Percentiles rank a stretch among this genome's conserved stretches.
These are phyloP conservation scores for Potorous gilbertii DNA, from an alignment of 2,797 vertebrate genomes.

Conservation along the genomic window DNA sequence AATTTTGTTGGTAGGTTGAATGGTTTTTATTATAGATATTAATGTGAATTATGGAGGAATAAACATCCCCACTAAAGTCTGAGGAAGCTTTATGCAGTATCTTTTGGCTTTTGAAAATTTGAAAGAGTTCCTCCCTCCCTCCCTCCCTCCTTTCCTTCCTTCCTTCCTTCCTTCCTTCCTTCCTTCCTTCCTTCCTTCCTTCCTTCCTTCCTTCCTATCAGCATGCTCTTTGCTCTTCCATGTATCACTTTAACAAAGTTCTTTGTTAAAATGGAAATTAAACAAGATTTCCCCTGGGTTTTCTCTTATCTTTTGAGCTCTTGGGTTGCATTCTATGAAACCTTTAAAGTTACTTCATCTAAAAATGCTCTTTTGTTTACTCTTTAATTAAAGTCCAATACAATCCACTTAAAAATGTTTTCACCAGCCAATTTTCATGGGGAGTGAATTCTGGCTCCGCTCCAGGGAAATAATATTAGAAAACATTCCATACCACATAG, in stretches of 20 bases:
- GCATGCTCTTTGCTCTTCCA: too few relatives aligned
- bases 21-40: neutral
- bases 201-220: too few relatives aligned
- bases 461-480: neutral
- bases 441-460: constrained; percentile 9
- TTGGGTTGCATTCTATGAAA: constrained; percentile 35
- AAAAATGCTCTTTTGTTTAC: constrained; percentile 21
- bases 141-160: neutral
- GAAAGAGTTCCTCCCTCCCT: neutral
- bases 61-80: neutral
- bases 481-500: neutral
- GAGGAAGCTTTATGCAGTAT: neutral
- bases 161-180: neutral
- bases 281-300: constrained; percentile 4
- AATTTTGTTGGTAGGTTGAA: neutral
- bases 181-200: too few relatives aligned
- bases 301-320: constrained; percentile 44
- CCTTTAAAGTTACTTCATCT: neutral
- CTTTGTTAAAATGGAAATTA: constrained; percentile 34
- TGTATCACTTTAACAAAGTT: neutral
- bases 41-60: neutral
- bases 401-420: neutral
- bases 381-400: constrained; percentile 37
- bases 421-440: neutral
- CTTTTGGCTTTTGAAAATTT: neutral